These are phyloP conservation scores for Calyptomena viridis DNA, from an alignment of 2,113 vertebrate genomes.

Conservation along the genomic window DNA sequence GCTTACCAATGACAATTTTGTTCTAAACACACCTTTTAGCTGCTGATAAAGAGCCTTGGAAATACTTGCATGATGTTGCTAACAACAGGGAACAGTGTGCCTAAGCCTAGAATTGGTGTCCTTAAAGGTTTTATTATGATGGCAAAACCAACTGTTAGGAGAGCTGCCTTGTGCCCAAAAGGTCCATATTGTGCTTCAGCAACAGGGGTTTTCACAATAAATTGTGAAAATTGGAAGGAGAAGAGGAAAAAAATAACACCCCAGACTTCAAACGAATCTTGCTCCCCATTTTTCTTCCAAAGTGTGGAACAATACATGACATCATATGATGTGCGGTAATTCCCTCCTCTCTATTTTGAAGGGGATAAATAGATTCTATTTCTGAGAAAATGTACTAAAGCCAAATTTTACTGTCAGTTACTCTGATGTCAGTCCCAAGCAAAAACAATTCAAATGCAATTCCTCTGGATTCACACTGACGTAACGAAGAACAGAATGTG, in stretches of 20 bases:
- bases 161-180: constrained; percentile 9
- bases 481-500: neutral
- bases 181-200: neutral
- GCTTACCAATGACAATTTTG: neutral
- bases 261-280: neutral
- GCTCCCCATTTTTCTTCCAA: neutral
- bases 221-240: neutral
- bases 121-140: constrained; percentile 38
- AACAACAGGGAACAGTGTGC: neutral
- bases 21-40: neutral
- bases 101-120: constrained; percentile 8
- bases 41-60: neutral
- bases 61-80: neutral
- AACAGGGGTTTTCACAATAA: neutral
- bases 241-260: neutral
- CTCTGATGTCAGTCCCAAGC: neutral
- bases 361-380: neutral
- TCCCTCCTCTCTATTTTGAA: neutral
- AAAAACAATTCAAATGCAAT: neutral
- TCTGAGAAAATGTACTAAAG: constrained; percentile 24
- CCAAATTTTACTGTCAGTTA: constrained; percentile 3
- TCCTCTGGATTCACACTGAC: constrained; percentile 20
- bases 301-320: constrained; percentile 2
- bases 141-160: constrained; percentile 10
- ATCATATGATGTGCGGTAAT: neutral